phyloP scores from a whole-genome alignment of 1,140 invertebrate genomes.

The Paraescarpia echinospica region DNA sequence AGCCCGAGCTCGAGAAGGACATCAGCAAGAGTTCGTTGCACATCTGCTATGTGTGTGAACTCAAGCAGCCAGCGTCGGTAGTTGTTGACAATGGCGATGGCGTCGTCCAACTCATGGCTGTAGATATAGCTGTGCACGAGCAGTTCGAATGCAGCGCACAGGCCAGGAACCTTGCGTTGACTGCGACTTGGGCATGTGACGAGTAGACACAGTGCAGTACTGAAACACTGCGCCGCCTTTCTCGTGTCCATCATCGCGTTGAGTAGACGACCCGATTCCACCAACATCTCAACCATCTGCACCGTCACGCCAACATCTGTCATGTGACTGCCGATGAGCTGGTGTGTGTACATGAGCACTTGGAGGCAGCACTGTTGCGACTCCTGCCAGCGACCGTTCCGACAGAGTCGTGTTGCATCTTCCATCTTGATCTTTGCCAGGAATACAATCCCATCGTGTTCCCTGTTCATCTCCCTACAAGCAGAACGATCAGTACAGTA shows the following conservation, averaged over 20 bases:
- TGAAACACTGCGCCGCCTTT: neutral
- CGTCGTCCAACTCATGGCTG: neutral
- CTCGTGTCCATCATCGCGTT: neutral
- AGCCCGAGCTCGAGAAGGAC: conserved; percentile 7
- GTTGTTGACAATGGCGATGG: conserved; percentile 12
- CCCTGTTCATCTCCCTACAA: neutral
- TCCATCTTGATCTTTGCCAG: neutral
- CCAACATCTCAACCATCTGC: conserved; percentile 10
- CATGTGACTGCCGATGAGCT: neutral
- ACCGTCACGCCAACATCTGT: neutral
- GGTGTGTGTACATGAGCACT: neutral
- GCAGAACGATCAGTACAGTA: neutral
- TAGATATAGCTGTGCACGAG: neutral
- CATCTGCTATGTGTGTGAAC: neutral
- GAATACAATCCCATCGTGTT: neutral
- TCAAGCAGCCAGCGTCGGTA: conserved; percentile 10
- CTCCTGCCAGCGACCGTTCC: neutral
- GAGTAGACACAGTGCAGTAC: neutral
- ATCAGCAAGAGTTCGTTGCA: neutral
- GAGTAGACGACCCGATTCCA: neutral
- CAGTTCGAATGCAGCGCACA: conserved; percentile 3
- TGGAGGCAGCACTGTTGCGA: neutral
- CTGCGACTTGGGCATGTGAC: neutral
- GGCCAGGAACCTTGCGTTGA: neutral
- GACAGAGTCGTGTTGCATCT: neutral